Base-by-base conservation (phyloP, 2,797 vertebrate species). In the Paedocypris micromegethes region DNA sequence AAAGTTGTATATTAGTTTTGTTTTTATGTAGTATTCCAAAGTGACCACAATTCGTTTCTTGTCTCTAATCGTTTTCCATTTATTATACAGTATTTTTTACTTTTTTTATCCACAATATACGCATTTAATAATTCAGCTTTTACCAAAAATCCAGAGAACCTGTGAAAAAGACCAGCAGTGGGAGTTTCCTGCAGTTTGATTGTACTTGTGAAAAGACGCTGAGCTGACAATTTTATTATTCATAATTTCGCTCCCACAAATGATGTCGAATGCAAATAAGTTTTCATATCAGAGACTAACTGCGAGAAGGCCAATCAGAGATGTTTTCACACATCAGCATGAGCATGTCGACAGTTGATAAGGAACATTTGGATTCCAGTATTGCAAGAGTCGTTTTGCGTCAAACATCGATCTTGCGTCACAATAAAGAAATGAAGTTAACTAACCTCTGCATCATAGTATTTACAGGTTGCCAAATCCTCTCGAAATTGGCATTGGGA, bases 341-440 rank as follows among this genome's bases (percentile, higher is more conserved):
- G 38, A 62, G 9, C 23, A 48, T 73, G 69, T 73, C 51, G 74
- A 65, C 66, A 66, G 65, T 70, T 60, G 47, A 62, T 64, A 71
- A 56, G 58, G 39, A 37, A n/a, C 53, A 47, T 41, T 51, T 2
- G 38, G 52, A 62, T 53, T 58, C 51, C 63, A 8, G 37, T 58
- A 44, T 3, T 9, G 53, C 23, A n/a, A 2, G 0, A 3, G 50
- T 56, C 23, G 23, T 23, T 23, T 23, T 23, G 23, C 23, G 23
- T 23, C 23, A 23, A 23, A 23, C 23, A 23, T 23, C 23, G 74
- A 81, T 83, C 73, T 83, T 86, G 79, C 73, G 81, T 76, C 81
- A 82, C 77, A 84, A 84, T 84, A 83, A 83, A 81, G 80, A 80
- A 80, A 82, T 88, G 83, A 75, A 89, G 88, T 82, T 84, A 84